Conservation (phyloP, 2,113 vertebrate genomes). For the Laticauda colubrina region DNA sequence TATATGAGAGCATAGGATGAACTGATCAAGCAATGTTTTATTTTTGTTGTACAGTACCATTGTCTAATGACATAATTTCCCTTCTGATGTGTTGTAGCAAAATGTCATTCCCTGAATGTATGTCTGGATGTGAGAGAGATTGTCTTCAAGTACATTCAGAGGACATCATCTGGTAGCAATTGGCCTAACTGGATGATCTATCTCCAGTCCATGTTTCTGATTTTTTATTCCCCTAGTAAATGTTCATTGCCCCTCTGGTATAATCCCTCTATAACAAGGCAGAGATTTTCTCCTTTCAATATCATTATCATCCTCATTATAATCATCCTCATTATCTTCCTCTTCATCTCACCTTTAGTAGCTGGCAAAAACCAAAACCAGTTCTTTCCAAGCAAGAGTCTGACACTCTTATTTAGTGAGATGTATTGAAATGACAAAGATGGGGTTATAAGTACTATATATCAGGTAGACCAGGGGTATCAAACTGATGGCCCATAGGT, state of each 20-base stretch:
- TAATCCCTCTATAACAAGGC: not conserved
- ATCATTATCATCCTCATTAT: not conserved
- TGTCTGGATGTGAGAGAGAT: not conserved
- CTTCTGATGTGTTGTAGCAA: not conserved
- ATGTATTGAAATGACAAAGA: not conserved
- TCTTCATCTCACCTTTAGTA: not conserved
- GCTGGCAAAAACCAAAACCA: not conserved
- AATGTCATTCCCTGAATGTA: not conserved
- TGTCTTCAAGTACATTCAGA: not conserved
- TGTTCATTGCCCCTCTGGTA: not conserved
- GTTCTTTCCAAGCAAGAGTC: not conserved
- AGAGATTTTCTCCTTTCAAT: not conserved
- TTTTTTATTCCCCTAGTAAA: not conserved
- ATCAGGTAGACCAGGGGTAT: not conserved
- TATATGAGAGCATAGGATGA: not conserved
- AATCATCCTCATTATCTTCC: too few relatives aligned
- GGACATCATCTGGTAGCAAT: not conserved
- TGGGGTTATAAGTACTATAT: not conserved
- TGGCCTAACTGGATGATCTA: not conserved
- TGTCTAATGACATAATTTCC: not conserved
- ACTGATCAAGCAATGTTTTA: not conserved
- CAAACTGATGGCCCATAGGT: too few relatives aligned
- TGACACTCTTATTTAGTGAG: not conserved
- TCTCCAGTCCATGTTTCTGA: not conserved
- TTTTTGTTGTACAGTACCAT: not conserved